Conservation (phyloP, 2,113 vertebrate species). For the Nibea albiflora region DNA sequence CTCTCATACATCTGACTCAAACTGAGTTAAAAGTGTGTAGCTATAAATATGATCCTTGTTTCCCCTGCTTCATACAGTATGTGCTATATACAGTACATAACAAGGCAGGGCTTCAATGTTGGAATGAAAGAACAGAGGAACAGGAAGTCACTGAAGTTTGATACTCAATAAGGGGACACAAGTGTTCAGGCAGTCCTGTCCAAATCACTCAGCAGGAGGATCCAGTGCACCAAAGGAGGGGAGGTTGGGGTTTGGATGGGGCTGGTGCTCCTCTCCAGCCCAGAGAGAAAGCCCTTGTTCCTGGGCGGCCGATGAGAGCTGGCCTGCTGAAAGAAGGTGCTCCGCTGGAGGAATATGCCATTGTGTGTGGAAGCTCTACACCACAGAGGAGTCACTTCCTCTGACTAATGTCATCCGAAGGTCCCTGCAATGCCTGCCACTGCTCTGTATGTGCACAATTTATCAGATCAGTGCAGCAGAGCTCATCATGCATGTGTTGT, state of each 20-base stretch:
- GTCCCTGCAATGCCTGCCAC: slow-evolving; percentile 30
- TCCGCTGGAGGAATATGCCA: slow-evolving; percentile 75
- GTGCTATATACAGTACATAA: background rate
- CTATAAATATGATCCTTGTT: background rate
- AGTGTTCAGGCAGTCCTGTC: slow-evolving; percentile 44
- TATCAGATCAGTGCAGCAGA: slow-evolving; percentile 31
- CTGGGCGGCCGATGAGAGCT: slow-evolving; percentile 71
- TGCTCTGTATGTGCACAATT: slow-evolving; percentile 9
- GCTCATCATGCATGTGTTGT: slow-evolving; percentile 14
- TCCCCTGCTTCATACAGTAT: background rate
- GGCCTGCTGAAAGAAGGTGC: slow-evolving; percentile 78
- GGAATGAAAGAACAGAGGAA: slow-evolving; percentile 29
- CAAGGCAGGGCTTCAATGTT: background rate
- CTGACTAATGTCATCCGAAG: slow-evolving; percentile 60
- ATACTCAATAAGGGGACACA: slow-evolving; percentile 40
- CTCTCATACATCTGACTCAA: background rate
- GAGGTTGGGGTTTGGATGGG: slow-evolving; percentile 36
- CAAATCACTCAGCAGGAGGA: slow-evolving; percentile 78
- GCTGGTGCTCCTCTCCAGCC: slow-evolving; percentile 35
- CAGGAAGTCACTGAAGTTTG: slow-evolving; percentile 41
- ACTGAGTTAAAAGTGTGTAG: background rate
- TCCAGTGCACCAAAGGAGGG: slow-evolving; percentile 80
- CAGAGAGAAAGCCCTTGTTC: slow-evolving; percentile 80
- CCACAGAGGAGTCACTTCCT: slow-evolving; percentile 61
- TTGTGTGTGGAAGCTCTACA: slow-evolving; percentile 53